These are phyloP conservation scores for Orthosia gracilis DNA, from an alignment of 2,888 invertebrate genomes.

Conservation along the genomic window DNA sequence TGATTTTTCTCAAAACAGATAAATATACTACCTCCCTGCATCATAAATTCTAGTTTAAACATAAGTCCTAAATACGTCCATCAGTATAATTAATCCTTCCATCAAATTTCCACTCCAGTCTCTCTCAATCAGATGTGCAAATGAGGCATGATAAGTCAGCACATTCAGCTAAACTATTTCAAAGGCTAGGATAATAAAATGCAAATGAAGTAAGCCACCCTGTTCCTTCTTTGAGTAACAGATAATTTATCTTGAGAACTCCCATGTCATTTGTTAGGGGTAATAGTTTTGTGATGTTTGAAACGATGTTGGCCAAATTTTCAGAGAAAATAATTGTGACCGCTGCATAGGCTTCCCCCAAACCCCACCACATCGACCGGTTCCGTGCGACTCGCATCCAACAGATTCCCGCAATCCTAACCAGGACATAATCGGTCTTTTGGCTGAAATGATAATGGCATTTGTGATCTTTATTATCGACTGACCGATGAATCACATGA, in stretches of 20 bases:
- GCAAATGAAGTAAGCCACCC: slow-evolving; percentile 26
- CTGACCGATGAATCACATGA: no score
- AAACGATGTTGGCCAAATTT: no score
- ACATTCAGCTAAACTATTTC: slow-evolving; percentile 36
- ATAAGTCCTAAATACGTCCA: not conserved
- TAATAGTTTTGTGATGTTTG: not conserved
- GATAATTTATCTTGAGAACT: slow-evolving; percentile 7
- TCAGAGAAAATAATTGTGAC: no score
- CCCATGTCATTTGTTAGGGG: not conserved
- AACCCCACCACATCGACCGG: no score
- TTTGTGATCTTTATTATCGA: no score
- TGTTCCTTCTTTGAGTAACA: not conserved
- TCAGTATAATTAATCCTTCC: slow-evolving; percentile 9
- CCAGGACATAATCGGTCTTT: no score
- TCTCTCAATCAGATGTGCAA: slow-evolving; percentile 17
- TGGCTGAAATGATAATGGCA: no score
- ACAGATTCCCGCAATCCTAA: no score
- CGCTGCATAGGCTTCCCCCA: no score
- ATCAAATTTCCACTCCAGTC: slow-evolving; percentile 7
- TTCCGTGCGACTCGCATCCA: no score
- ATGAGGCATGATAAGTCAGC: slow-evolving; percentile 20
- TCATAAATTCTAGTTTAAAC: not conserved
- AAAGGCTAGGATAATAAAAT: slow-evolving; percentile 39
- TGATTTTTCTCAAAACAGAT: no score
- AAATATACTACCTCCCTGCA: not conserved